Conservation (phyloP, 1,140 invertebrate genomes). For the Polypedilum vanderplanki region DNA sequence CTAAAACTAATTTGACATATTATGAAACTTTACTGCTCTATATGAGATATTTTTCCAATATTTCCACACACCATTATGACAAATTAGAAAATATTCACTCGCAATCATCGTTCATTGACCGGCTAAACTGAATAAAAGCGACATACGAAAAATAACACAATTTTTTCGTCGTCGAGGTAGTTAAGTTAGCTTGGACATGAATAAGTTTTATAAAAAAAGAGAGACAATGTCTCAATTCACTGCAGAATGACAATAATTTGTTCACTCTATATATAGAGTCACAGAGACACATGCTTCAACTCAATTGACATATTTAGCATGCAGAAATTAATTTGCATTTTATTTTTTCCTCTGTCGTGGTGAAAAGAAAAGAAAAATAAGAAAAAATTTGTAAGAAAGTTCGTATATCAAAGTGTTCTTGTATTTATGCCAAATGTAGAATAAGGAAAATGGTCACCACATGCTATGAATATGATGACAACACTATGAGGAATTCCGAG, state of each 20-base stretch:
- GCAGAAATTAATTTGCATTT: slow-evolving; percentile 24
- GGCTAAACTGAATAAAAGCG: not conserved
- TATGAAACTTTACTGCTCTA: too few relatives aligned
- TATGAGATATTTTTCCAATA: not conserved
- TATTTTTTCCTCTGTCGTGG: slow-evolving; percentile 6
- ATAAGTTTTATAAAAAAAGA: not conserved
- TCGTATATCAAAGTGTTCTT: too few relatives aligned
- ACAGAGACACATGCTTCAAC: not conserved
- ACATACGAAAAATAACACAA: too few relatives aligned
- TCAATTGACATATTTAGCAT: slow-evolving; percentile 9
- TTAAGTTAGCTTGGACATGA: not conserved
- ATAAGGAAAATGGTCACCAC: not conserved
- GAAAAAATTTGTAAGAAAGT: too few relatives aligned
- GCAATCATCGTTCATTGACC: not conserved
- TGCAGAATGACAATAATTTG: not conserved
- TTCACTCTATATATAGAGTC: not conserved
- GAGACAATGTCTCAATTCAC: slow-evolving; percentile 5
- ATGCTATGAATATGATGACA: not conserved
- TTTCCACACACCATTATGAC: not conserved
- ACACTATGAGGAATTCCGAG: too few relatives aligned
- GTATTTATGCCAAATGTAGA: not conserved
- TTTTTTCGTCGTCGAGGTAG: not conserved
- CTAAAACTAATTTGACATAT: too few relatives aligned
- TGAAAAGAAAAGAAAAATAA: not conserved
- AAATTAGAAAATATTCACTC: not conserved